Evolutionary conservation across 1,140 invertebrate species (phyloP).

Genomic region (Zaprionus lachaisei): DNA sequence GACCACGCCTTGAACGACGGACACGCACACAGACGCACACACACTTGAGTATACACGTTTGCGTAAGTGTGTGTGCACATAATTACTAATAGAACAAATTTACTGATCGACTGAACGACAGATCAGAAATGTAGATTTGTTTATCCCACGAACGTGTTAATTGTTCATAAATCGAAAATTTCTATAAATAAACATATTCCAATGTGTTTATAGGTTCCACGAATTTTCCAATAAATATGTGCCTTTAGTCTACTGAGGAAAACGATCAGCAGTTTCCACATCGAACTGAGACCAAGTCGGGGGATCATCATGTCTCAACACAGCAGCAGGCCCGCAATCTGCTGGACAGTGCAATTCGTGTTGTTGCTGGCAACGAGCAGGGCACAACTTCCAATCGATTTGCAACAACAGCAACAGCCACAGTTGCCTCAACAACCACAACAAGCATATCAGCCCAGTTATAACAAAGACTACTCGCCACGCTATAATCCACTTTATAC

Average conservation of each 20-base stretch:
- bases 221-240: slow-evolving; percentile 61
- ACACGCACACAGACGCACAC: slow-evolving; percentile 32
- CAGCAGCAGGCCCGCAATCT: slow-evolving; percentile 22
- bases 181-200: slow-evolving; percentile 63
- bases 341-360: slow-evolving; percentile 33
- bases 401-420: slow-evolving; percentile 30
- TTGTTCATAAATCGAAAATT: slow-evolving; percentile 34
- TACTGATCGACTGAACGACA: slow-evolving; percentile 21
- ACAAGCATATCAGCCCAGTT: slow-evolving; percentile 72
- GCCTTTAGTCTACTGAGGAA: slow-evolving; percentile 57
- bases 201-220: slow-evolving; percentile 57
- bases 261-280: slow-evolving; percentile 39
- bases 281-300: slow-evolving; percentile 39
- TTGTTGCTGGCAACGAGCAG: slow-evolving; percentile 43
- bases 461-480: slow-evolving; percentile 77
- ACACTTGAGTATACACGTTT: slow-evolving; percentile 24
- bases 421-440: slow-evolving; percentile 44
- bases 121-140: slow-evolving; percentile 50
- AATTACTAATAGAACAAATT: slow-evolving; percentile 39
- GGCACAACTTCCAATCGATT: slow-evolving; percentile 57
- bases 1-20: slow-evolving; percentile 63
- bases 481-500: slow-evolving; percentile 77
- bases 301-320: slow-evolving; percentile 39
- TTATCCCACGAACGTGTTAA: slow-evolving; percentile 38
- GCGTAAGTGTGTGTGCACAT: slow-evolving; percentile 3